Evolutionary conservation across 1,140 invertebrate species (phyloP).

Genomic region (Sitophilus oryzae): DNA sequence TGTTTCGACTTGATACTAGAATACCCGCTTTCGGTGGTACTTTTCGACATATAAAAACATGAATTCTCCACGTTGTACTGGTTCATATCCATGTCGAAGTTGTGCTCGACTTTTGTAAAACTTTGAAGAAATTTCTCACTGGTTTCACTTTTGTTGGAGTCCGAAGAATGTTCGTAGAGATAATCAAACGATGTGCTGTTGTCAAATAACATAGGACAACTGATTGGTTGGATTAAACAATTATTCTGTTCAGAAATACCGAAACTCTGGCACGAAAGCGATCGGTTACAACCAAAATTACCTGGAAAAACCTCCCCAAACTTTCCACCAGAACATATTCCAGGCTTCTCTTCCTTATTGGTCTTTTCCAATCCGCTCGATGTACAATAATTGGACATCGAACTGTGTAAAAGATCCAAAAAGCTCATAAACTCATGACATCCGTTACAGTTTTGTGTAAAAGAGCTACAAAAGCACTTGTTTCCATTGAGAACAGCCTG

Average conservation of each 20-base stretch:
- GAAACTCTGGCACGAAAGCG: not conserved
- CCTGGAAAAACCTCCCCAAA: not conserved
- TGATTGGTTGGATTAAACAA: conserved; percentile 5
- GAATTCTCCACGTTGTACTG: conserved; percentile 16
- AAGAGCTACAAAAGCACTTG: not conserved
- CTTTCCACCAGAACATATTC: no score
- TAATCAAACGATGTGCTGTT: conserved; percentile 23
- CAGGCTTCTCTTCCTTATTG: no score
- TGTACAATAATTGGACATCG: conserved; percentile 7
- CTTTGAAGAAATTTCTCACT: not conserved
- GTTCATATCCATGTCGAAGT: conserved; percentile 5
- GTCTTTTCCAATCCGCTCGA: not conserved
- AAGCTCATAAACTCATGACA: conserved; percentile 7
- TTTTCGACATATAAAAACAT: not conserved
- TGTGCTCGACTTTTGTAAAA: conserved; percentile 5
- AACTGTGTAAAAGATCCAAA: conserved; percentile 8
- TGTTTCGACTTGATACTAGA: conserved; percentile 23
- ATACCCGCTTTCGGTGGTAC: conserved; percentile 30
- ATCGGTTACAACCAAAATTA: not conserved
- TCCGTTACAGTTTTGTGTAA: conserved; percentile 3
- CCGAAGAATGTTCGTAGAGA: conserved; percentile 17
- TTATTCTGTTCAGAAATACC: not conserved
- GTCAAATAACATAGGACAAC: conserved; percentile 16
- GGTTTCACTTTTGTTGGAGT: not conserved
- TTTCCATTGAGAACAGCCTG: not conserved